Percentiles rank a stretch among this genome's conserved stretches.
These are phyloP conservation scores for Chironomus striatipennis DNA, from an alignment of 1,140 invertebrate genomes.

Conservation along the genomic window DNA sequence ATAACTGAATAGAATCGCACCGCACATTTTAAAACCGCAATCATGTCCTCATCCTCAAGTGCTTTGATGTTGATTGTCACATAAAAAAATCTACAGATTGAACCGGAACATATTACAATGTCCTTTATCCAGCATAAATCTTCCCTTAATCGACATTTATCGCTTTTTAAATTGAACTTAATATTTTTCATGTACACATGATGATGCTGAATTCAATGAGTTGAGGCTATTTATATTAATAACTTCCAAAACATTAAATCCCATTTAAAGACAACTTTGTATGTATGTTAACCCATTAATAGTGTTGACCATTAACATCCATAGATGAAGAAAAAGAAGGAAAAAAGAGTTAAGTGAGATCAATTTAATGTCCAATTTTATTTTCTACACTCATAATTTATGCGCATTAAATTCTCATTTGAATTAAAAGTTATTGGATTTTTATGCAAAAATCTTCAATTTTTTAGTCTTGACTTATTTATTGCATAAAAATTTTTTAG, in stretches of 20 bases:
- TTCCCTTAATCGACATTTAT: constrained; percentile 17
- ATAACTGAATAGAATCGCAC: no score
- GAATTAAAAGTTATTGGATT: not conserved
- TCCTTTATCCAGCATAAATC: not conserved
- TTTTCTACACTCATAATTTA: not conserved
- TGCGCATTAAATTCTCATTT: constrained; percentile 8
- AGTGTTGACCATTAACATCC: not conserved
- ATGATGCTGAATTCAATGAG: not conserved
- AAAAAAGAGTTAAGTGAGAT: not conserved
- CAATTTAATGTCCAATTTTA: not conserved
- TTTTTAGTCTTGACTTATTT: no score
- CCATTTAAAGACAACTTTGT: not conserved
- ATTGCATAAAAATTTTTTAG: not conserved
- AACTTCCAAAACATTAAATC: constrained; percentile 12
- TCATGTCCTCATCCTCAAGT: no score
- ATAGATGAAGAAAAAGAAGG: not conserved
- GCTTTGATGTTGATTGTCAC: no score
- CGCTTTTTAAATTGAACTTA: not conserved
- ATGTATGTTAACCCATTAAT: not conserved
- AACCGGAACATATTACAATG: not conserved
- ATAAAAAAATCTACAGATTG: no score
- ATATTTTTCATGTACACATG: not conserved
- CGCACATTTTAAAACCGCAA: no score
- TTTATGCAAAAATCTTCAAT: constrained; percentile 11
- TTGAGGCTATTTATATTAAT: constrained; percentile 18